A percentile compares a stretch with the other conserved stretches of the same genome.
These are phyloP conservation scores for Patagioenas fasciata DNA, from an alignment of 2,113 vertebrate genomes.

Conservation along the genomic window DNA sequence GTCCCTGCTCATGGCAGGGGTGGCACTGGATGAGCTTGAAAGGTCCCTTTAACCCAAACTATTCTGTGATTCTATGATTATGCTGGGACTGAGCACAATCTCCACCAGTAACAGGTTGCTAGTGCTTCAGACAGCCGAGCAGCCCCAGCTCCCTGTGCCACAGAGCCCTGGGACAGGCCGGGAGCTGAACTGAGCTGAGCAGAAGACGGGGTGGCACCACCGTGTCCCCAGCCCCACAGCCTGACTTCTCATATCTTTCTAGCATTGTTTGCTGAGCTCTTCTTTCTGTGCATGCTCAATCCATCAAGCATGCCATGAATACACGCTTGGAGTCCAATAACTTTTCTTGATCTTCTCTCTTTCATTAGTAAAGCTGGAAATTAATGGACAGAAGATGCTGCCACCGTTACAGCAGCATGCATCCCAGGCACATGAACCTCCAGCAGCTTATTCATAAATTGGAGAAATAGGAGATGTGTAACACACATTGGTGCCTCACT, in stretches of 20 bases:
- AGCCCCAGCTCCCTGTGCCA: fast-evolving
- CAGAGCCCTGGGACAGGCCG: background rate
- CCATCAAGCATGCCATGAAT: background rate
- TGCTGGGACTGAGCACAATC: fast-evolving
- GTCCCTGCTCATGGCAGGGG: too few species aligned
- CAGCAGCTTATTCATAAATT: background rate
- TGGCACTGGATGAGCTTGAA: too few species aligned
- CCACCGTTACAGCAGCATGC: background rate
- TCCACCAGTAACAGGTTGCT: background rate
- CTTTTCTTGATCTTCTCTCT: background rate
- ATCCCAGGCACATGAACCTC: background rate
- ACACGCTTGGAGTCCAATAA: background rate
- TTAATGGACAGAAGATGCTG: background rate
- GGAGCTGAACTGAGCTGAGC: fast-evolving
- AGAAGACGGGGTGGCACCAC: too few species aligned
- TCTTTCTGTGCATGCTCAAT: background rate
- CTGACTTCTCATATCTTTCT: background rate
- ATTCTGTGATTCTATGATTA: too few species aligned
- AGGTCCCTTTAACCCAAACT: too few species aligned
- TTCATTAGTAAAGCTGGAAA: background rate
- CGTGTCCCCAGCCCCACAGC: too few species aligned
- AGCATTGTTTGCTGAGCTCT: background rate
- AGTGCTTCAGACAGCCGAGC: too few species aligned
- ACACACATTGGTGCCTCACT: background rate
- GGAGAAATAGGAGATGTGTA: background rate